Conservation (phyloP, 2,797 vertebrate species). For the Leptatherina wallacei region DNA sequence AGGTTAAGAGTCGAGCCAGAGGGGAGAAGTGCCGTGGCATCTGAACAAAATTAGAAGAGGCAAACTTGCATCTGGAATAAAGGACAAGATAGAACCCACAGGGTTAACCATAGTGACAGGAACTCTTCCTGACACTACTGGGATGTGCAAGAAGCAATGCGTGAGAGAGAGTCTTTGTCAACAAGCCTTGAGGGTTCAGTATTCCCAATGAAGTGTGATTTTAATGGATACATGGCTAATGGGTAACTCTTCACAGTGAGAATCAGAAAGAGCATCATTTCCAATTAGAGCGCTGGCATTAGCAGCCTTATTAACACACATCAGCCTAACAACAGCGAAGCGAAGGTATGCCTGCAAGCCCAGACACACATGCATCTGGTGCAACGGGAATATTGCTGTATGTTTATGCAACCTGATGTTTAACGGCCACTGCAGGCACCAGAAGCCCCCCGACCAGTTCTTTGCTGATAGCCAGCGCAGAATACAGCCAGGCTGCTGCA, state of each 20-base stretch:
- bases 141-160: conserved; percentile 39
- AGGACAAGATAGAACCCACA: conserved; percentile 9
- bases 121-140: conserved; percentile 44
- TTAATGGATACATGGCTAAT: conserved; percentile 53
- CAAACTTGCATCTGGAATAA: conserved; percentile 14
- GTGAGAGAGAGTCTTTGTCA: conserved; percentile 28
- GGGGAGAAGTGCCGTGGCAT: conserved; percentile 2
- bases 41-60: conserved; percentile 21
- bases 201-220: conserved; percentile 6
- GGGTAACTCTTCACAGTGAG: conserved; percentile 28
- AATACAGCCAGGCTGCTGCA: conserved; percentile 28
- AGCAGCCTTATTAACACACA: conserved; percentile 8
- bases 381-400: conserved; percentile 2
- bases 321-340: not conserved
- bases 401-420: conserved; percentile 23
- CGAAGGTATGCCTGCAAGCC: not conserved
- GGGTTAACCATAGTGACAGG: conserved; percentile 34
- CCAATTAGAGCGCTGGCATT: conserved; percentile 35
- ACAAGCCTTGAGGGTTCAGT: conserved; percentile 27
- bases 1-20: conserved; percentile 3
- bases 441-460: conserved; percentile 14
- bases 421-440: conserved; percentile 22
- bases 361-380: conserved; percentile 2
- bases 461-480: conserved; percentile 42
- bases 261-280: conserved; percentile 15